Evolutionary conservation across 1,140 invertebrate species (phyloP).

Genomic region (Conus ventricosus): DNA sequence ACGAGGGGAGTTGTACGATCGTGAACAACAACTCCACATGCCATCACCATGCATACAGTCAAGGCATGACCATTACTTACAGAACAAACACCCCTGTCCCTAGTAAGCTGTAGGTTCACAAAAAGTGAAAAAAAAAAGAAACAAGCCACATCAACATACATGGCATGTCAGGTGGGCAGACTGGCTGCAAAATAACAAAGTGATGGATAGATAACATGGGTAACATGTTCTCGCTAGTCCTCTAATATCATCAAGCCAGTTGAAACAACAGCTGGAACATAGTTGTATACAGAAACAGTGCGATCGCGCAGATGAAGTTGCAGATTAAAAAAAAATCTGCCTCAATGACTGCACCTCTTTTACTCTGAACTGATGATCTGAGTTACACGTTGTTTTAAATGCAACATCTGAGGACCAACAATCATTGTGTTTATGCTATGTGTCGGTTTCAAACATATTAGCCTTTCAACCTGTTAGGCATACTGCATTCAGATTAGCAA

Average conservation of each 20-base stretch:
- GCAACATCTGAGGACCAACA: no score
- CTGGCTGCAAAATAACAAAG: background rate
- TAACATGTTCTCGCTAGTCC: background rate
- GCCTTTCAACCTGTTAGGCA: no score
- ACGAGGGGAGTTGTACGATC: background rate
- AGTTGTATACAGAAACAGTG: background rate
- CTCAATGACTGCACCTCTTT: no score
- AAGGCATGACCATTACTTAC: background rate
- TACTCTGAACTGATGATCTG: no score
- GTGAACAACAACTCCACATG: background rate
- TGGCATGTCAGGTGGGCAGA: background rate
- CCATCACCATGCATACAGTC: background rate
- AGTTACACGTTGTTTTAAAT: no score
- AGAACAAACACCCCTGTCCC: background rate
- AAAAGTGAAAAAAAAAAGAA: constrained; percentile 7
- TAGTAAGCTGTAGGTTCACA: constrained; percentile 7
- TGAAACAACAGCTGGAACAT: background rate
- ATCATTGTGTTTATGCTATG: no score
- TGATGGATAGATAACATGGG: constrained; percentile 1
- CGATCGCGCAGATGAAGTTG: background rate
- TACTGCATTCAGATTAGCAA: no score
- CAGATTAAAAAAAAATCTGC: no score
- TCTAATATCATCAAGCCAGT: background rate
- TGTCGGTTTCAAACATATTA: no score
- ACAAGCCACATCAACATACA: constrained; percentile 7